Conservation (phyloP, 2,888 invertebrate genomes). For the Zhengitettix transpicula region DNA sequence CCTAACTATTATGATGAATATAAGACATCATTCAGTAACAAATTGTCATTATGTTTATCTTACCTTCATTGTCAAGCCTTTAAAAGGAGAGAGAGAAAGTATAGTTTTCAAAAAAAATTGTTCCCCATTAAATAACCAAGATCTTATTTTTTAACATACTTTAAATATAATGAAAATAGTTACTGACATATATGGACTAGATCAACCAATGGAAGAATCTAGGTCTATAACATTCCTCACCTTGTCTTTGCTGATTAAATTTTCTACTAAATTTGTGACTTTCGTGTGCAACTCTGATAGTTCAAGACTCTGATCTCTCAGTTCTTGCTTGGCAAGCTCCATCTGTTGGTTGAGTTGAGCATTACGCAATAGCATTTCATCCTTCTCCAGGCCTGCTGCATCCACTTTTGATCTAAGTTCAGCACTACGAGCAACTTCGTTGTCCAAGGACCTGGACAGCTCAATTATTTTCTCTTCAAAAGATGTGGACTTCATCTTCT, state of each 20-base stretch:
- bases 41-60: too few species aligned
- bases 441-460: not conserved
- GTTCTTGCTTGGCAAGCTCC: constrained; percentile 56
- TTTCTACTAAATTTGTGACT: constrained; percentile 35
- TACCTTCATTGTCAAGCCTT: too few species aligned
- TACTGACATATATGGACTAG: too few species aligned
- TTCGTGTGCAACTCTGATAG: constrained; percentile 40
- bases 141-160: too few species aligned
- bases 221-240: constrained; percentile 14
- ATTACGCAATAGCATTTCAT: constrained; percentile 55
- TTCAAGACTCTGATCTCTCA: constrained; percentile 49
- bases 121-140: too few species aligned
- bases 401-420: constrained; percentile 16
- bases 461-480: not conserved
- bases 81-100: too few species aligned
- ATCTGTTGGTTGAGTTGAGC: constrained; percentile 69
- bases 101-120: too few species aligned
- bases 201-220: too few species aligned
- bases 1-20: too few species aligned
- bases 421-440: constrained; percentile 12
- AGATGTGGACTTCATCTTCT: not conserved
- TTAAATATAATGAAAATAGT: too few species aligned
- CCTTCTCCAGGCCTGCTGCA: constrained; percentile 53
- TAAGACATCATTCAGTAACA: too few species aligned
- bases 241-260: constrained; percentile 34